Evolutionary conservation across 2,888 invertebrate genomes (phyloP).

Genomic region (Volucella inflata): DNA sequence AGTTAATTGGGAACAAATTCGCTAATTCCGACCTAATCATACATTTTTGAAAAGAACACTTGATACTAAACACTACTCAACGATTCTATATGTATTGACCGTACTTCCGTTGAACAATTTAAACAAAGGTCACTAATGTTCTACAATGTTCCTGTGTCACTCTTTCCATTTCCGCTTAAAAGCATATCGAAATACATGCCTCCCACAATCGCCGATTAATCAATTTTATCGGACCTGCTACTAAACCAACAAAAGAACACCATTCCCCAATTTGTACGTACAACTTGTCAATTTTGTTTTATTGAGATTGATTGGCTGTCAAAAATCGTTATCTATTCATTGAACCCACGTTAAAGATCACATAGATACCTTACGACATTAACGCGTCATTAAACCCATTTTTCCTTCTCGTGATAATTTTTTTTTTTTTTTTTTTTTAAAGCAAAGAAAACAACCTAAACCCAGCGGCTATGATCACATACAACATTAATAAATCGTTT

Average conservation of each 20-base stretch:
- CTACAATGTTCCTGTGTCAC: not conserved
- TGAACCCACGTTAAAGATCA: constrained; percentile 18
- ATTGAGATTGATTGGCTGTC: constrained; percentile 49
- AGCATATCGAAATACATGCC: not conserved
- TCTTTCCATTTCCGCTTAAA: not conserved
- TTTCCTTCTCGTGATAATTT: not conserved
- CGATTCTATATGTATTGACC: no score
- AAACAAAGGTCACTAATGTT: not conserved
- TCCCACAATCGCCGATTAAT: constrained; percentile 15
- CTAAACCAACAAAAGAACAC: not conserved
- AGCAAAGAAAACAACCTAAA: constrained; percentile 3
- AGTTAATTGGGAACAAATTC: no score
- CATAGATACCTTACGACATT: constrained; percentile 7
- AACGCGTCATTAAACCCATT: constrained; percentile 27
- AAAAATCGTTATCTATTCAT: constrained; percentile 39
- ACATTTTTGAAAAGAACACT: no score
- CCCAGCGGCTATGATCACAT: constrained; percentile 31
- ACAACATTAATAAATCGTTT: constrained; percentile 53
- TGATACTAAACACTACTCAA: no score
- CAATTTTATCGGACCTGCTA: not conserved
- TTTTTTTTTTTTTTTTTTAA: no score
- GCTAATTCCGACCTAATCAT: no score
- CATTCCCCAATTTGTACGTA: constrained; percentile 19
- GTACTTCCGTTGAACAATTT: no score
- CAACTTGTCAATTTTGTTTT: not conserved